Conservation (phyloP, 2,113 vertebrate genomes). For the Siniperca chuatsi region DNA sequence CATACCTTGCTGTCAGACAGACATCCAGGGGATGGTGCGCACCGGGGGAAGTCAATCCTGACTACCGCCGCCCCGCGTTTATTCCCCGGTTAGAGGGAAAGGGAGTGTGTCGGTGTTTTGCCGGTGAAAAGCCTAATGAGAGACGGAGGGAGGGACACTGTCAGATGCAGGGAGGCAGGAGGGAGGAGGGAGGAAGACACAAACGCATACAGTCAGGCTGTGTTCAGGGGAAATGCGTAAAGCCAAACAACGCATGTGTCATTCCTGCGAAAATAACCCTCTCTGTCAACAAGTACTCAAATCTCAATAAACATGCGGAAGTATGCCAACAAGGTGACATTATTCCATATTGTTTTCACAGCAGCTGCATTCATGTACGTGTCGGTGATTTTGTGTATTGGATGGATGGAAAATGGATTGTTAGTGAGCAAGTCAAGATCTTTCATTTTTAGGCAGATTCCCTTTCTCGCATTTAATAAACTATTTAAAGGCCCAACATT, state of each 20-base stretch:
- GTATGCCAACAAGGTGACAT: constrained; percentile 41
- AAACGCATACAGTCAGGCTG: background rate
- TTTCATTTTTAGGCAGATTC: background rate
- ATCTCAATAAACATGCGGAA: constrained; percentile 20
- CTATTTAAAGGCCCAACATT: constrained; percentile 26
- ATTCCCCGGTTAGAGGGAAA: constrained; percentile 55
- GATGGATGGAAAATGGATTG: too few relatives aligned
- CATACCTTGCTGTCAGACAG: constrained; percentile 77
- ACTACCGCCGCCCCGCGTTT: constrained; percentile 57
- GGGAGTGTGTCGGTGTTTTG: constrained; percentile 68
- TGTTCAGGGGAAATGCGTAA: constrained; percentile 17
- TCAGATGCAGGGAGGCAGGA: constrained; percentile 67
- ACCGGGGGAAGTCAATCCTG: constrained; percentile 56
- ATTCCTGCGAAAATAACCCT: constrained; percentile 12
- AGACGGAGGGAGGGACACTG: constrained; percentile 75
- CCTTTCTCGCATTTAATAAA: background rate
- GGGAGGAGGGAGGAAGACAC: constrained; percentile 20
- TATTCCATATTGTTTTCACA: constrained; percentile 28
- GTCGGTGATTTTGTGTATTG: background rate
- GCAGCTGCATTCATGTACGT: constrained; percentile 11
- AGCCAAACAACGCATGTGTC: background rate
- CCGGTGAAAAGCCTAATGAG: constrained; percentile 70
- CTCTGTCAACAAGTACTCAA: constrained; percentile 57
- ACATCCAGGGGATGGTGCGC: constrained; percentile 67
- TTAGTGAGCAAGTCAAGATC: background rate